Conservation (phyloP, 2,888 invertebrate genomes). For the Pachymerium ferrugineum region DNA sequence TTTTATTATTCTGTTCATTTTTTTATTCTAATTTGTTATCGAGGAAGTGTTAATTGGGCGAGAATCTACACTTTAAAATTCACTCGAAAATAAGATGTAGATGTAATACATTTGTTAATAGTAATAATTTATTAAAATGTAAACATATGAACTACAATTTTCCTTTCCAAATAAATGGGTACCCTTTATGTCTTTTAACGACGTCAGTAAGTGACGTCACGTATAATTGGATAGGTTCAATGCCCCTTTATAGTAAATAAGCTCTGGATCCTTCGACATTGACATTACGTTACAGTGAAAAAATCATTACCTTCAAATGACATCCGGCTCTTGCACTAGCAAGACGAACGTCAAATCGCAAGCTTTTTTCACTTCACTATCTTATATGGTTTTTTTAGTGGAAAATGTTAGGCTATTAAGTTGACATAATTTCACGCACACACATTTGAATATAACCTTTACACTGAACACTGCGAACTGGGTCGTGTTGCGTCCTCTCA, state of each 20-base stretch:
- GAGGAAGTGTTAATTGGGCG: not conserved
- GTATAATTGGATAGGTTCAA: not conserved
- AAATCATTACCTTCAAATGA: slow-evolving; percentile 11
- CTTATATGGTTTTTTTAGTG: not conserved
- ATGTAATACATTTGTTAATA: not conserved
- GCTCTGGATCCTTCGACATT: not conserved
- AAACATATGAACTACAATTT: not conserved
- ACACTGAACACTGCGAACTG: not conserved
- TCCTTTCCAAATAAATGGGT: not conserved
- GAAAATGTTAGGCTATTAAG: not conserved
- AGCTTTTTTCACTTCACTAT: not conserved
- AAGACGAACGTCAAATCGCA: not conserved
- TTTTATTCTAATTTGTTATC: not conserved
- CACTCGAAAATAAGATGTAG: not conserved
- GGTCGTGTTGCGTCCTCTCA: not conserved
- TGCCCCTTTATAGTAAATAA: slow-evolving; percentile 3
- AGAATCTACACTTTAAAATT: not conserved
- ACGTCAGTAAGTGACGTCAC: not conserved
- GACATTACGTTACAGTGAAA: not conserved
- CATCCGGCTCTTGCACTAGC: not conserved
- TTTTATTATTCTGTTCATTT: not conserved
- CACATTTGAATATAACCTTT: not conserved
- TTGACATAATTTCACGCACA: not conserved
- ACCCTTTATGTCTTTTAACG: too few species aligned
- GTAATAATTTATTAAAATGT: not conserved